A percentile compares a stretch with the other conserved stretches of the same genome.
Conservation (phyloP, 2,888 invertebrate species). For the Agonopterix alstromeriana region DNA sequence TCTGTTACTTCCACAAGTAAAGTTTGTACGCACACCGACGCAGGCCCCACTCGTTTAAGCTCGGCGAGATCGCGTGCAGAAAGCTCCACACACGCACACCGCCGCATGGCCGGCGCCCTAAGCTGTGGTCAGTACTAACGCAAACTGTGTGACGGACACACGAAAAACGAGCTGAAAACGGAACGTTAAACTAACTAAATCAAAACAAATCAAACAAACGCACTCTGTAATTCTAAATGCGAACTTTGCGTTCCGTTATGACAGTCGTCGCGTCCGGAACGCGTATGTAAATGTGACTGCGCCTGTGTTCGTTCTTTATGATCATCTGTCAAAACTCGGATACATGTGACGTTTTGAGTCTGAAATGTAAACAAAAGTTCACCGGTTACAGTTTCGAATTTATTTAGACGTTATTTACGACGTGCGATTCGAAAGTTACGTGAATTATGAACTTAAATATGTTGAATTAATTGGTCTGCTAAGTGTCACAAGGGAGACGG, state of each 20-base stretch:
- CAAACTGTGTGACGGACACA: constrained; percentile 77
- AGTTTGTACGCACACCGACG: constrained; percentile 58
- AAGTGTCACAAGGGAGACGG: constrained; percentile 42
- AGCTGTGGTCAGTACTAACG: constrained; percentile 76
- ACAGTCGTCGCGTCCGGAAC: constrained; percentile 28
- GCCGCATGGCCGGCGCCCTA: constrained; percentile 70
- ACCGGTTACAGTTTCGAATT: constrained; percentile 36
- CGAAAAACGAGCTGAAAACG: constrained; percentile 75
- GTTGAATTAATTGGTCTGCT: constrained; percentile 58
- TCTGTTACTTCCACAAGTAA: constrained; percentile 68
- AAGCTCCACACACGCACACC: constrained; percentile 73
- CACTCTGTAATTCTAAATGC: constrained; percentile 23
- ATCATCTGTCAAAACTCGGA: constrained; percentile 71
- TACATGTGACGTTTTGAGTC: constrained; percentile 71
- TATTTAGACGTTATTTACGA: constrained; percentile 60
- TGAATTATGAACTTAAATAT: constrained; percentile 67
- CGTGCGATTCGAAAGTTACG: constrained; percentile 47
- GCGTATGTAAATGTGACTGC: constrained; percentile 65
- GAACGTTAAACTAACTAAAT: constrained; percentile 59
- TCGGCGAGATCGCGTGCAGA: constrained; percentile 71
- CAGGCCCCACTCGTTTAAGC: constrained; percentile 66
- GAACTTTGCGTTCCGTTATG: constrained; percentile 22
- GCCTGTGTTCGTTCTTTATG: constrained; percentile 64
- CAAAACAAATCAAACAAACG: constrained; percentile 25
- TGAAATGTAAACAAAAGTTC: constrained; percentile 74